phyloP scores from a whole-genome alignment of 1,140 invertebrate genomes.

The Anagrus nilaparvatae region DNA sequence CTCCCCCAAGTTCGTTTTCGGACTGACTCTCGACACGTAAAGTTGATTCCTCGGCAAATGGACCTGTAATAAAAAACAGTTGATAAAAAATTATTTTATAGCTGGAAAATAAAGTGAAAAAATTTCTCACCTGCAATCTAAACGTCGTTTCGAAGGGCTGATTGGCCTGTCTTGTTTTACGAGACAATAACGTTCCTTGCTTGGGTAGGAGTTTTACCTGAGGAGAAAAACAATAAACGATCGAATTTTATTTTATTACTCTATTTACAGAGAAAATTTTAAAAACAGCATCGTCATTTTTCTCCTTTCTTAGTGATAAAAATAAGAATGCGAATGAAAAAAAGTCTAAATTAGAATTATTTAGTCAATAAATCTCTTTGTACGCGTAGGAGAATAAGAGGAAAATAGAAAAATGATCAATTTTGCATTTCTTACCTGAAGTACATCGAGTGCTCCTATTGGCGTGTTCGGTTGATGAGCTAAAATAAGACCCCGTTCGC shows the following conservation, averaged over 20 bases:
- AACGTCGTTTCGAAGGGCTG: slow-evolving; percentile 69
- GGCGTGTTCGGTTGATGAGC: slow-evolving; percentile 71
- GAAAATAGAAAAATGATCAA: too few relatives aligned
- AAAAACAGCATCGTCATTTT: too few relatives aligned
- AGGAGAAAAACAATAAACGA: slow-evolving; percentile 10
- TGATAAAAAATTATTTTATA: background rate
- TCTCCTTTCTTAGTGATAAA: too few relatives aligned
- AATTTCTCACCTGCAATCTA: slow-evolving; percentile 48
- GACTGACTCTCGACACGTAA: slow-evolving; percentile 62
- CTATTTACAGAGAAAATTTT: too few relatives aligned
- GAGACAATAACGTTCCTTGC: slow-evolving; percentile 38
- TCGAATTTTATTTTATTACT: background rate
- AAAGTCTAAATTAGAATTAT: too few relatives aligned
- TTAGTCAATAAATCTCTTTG: too few relatives aligned
- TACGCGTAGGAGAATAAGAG: too few relatives aligned
- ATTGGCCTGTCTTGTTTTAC: slow-evolving; percentile 33
- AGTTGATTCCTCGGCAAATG: slow-evolving; percentile 75
- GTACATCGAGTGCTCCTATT: slow-evolving; percentile 55
- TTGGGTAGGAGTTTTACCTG: slow-evolving; percentile 53
- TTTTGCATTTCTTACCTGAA: slow-evolving; percentile 43
- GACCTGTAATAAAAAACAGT: slow-evolving; percentile 44
- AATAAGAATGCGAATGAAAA: too few relatives aligned
- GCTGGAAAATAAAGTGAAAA: background rate
- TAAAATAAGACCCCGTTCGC: slow-evolving; percentile 50
- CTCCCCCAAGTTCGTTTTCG: slow-evolving; percentile 53